These are phyloP conservation scores for Euzetes globulus DNA, from an alignment of 2,888 invertebrate genomes.

Conservation along the genomic window DNA sequence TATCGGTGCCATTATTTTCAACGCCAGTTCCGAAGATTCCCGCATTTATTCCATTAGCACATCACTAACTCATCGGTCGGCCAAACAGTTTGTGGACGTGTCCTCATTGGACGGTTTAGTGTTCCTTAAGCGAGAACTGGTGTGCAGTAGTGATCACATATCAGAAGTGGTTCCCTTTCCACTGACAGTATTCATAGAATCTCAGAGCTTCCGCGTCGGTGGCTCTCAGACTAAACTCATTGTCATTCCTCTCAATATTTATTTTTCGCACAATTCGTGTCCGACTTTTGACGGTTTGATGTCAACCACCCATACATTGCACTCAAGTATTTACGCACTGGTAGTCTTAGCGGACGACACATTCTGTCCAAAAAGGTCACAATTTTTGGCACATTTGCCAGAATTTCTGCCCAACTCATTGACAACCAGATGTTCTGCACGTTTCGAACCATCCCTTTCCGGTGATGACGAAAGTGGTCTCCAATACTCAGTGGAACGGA, in stretches of 20 bases:
- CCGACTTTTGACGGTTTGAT: neutral
- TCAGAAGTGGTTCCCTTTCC: conserved; percentile 56
- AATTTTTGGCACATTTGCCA: conserved; percentile 38
- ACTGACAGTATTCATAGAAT: conserved; percentile 78
- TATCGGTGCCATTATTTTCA: conserved; percentile 39
- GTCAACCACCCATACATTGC: neutral
- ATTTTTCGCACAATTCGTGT: conserved; percentile 39
- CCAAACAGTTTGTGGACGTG: conserved; percentile 30
- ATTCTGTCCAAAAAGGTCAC: conserved; percentile 38
- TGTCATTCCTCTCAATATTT: conserved; percentile 37
- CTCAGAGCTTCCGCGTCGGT: conserved; percentile 51
- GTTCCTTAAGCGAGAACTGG: conserved; percentile 25
- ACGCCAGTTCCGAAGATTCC: conserved; percentile 43
- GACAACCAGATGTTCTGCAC: conserved; percentile 34
- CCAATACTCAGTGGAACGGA: conserved; percentile 24
- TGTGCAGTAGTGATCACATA: conserved; percentile 29
- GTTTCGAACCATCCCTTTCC: conserved; percentile 33
- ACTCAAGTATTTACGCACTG: conserved; percentile 9
- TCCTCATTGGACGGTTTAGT: conserved; percentile 28
- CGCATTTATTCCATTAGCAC: conserved; percentile 28
- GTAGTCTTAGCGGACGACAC: conserved; percentile 11
- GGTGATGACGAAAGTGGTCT: neutral
- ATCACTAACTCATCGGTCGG: conserved; percentile 20
- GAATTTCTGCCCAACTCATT: conserved; percentile 38
- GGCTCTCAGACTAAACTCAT: conserved; percentile 40